Evolutionary conservation across 2,113 vertebrate species (phyloP), one percentile per base, ranked within the genome.

Genomic region (Xyrauchen texanus): DNA sequence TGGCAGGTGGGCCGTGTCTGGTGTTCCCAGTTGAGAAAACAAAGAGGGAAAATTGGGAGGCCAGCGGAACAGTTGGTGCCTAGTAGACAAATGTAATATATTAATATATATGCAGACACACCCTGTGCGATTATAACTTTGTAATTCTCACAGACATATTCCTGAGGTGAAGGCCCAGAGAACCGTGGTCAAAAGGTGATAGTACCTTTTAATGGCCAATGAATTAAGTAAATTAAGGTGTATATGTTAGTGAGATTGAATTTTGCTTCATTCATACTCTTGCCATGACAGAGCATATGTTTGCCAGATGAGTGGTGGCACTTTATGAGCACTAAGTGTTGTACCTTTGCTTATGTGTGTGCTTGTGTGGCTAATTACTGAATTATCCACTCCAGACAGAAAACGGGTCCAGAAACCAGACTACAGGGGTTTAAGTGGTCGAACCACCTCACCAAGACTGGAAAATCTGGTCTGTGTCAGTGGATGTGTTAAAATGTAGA

Each of bases 141-240:
- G 69, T 67, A 68, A 68, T 66, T 81, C 68, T 82, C 58, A 68
- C 34, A 81, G 67, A 83, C 75, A 78, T 64, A 71, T 73, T 77
- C 4, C 80, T 53, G 73, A 64, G 77, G 16, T 63, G 7, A 49
- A 74, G 45, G 44, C 58, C 71, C 7, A 2, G 4, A 61, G 21
- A 9, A 51, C 47, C 7, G 9, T 15, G 16, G 11, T 63, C 46
- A 62, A 9, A 62, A 10, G 34, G 45, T 10, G 9, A 2, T 9
- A 8, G 15, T 8, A 60, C n/a, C 11, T 74, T 63, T n/a, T 1
- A 4, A 60, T 21, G 44, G 70, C 6, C n/a, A 46, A 12, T 12
- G 64, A 64, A 64, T 55, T 47, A 55, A 13, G 21, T 55, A 67
- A 44, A 53, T 63, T 13, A 63, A 51, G 11, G 46, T 70, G 49